These are phyloP conservation scores for Cairina moschata DNA, from an alignment of 2,113 vertebrate species.

Conservation along the genomic window DNA sequence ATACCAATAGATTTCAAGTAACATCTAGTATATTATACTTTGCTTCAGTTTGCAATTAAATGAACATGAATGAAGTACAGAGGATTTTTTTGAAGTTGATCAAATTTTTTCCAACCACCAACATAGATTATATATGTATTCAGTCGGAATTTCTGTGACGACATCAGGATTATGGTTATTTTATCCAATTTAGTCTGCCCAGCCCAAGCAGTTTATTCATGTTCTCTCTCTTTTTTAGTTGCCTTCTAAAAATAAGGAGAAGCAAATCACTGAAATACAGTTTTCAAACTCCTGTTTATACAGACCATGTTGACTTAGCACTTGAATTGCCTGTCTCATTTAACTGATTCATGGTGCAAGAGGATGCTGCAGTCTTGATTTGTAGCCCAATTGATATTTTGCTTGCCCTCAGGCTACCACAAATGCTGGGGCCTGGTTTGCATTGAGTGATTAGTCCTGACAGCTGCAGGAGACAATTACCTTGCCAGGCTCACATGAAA, in stretches of 20 bases:
- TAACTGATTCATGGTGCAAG: slow-evolving; percentile 41
- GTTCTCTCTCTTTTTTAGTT: background rate
- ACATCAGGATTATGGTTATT: background rate
- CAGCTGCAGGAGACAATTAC: slow-evolving; percentile 47
- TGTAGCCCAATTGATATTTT: slow-evolving; percentile 47
- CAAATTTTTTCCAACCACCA: background rate
- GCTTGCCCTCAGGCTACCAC: slow-evolving; percentile 49
- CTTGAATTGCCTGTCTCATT: slow-evolving; percentile 59
- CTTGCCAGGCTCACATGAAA: slow-evolving; percentile 41
- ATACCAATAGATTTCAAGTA: background rate
- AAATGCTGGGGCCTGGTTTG: slow-evolving; percentile 46
- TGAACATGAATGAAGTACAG: background rate
- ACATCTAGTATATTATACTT: background rate
- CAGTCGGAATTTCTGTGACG: background rate
- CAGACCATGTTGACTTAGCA: slow-evolving; percentile 27
- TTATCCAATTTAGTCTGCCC: background rate
- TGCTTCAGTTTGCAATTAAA: background rate
- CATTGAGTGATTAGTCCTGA: slow-evolving; percentile 39
- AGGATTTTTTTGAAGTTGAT: accelerated
- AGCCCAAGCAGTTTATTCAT: background rate
- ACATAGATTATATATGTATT: background rate
- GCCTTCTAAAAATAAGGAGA: slow-evolving; percentile 16
- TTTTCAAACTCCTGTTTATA: slow-evolving; percentile 12
- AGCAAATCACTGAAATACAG: background rate
- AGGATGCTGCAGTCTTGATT: slow-evolving; percentile 46